Base-by-base conservation (phyloP, 2,888 invertebrate species). In the Pomacea canaliculata region DNA sequence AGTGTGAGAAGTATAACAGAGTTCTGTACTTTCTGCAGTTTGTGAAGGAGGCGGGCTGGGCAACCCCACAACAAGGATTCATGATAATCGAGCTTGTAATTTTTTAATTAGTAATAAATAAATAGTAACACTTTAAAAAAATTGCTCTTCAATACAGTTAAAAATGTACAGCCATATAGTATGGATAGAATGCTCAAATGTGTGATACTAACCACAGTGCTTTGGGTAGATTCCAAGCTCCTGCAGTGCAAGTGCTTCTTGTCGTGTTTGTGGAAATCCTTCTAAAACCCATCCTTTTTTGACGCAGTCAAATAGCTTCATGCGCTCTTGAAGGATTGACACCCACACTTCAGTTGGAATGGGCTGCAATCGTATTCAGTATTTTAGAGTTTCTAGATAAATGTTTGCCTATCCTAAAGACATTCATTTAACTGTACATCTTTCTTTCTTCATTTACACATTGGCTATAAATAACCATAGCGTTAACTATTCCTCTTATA, bases 271-370 rank as follows among this genome's bases (percentile, higher is more conserved):
- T 0, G 91, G 90, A 76, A 90, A 89, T 13, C 89, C 88, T 76
- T 90, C 90, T 83, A 91, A 78, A 7, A 91, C 88, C 89, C 89
- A 91, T 12, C 91, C 91, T 71, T 88, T 89, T 81, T 88, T 89
- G 18, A 88, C 85, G 81, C 89, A 89, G 81, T 91, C 91, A 82
- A 86, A 87, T 73, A 88, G 78, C 67, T 87, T 83, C 78, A 89
- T 78, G 56, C 90, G 78, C 37, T 86, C 86, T 70, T 84, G 81
- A 8, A 91, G 75, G n/a, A 90, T 83, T 73, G 85, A 81, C n/a
- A 85, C 81, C 90, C 90, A 91, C 66, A 90, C 70, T 8, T 85
- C 84, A 27, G 85, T 85, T 27, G 90, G 89, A 23, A 91, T 78
- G 16, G 83, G 78, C 87, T 89, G 79, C 37, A 83, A 65, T 48